Evolutionary conservation across 2,888 invertebrate species (phyloP), one percentile per base, ranked within the genome.

Genomic region (Agonopterix arenella): DNA sequence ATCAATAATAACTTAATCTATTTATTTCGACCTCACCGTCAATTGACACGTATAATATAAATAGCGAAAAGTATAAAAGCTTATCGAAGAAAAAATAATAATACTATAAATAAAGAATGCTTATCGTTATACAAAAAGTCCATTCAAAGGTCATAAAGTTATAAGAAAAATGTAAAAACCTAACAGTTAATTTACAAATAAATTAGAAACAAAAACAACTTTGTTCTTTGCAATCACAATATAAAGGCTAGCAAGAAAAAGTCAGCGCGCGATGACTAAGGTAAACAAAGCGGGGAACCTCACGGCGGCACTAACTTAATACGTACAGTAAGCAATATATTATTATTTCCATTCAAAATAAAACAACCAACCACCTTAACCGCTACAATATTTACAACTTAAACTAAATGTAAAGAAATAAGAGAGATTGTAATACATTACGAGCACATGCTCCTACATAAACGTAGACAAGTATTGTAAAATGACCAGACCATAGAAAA

Each of bases 181-280:
- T 83, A 86, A 84, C 77, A 80, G 73, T 82, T 84, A 28, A 66
- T 74, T 73, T 84, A 88, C 84, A 85, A 88, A 86, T 86, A 86
- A 88, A 85, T 88, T 82, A 88, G 84, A 88, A 88, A 86, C 85
- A 84, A 85, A 86, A 88, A 88, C 86, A 86, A 84, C 76, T 81
- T 85, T 85, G 85, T 84, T 85, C 86, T 80, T 80, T 64, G 67
- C 70, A 73, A 84, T 86, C 84, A 85, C 84, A 80, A 74, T 68
- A 69, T 62, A 62, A 28, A 70, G 73, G 73, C 76, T 61, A 64
- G 69, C 66, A 58, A 63, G 60, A 64, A 59, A 64, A 58, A 59
- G 54, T 55, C 62, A 62, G 55, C 52, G 50, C 55, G 56, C 53
- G 48, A 56, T 53, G 51, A 55, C 56, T 51, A 49, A 51, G 48